phyloP scores from a whole-genome alignment of 1,140 invertebrate species.

The Antheraea pernyi region DNA sequence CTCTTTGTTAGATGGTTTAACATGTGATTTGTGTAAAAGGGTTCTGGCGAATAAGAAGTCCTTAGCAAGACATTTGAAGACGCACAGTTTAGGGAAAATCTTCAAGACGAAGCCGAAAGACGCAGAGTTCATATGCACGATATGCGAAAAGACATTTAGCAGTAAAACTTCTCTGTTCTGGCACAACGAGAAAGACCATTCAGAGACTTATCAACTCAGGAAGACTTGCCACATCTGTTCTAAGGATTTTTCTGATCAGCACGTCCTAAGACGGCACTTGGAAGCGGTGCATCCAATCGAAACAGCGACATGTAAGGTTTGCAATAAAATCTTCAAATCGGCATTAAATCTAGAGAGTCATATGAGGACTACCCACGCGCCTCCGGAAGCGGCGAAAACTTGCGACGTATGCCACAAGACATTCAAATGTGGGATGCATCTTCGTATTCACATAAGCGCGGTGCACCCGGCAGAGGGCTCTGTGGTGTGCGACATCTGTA shows the following conservation, averaged over 20 bases:
- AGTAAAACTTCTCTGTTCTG: not conserved
- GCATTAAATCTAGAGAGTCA: conserved; percentile 2
- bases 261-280: not conserved
- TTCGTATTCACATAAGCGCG: not conserved
- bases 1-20: not conserved
- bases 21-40: not conserved
- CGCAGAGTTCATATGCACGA: not conserved
- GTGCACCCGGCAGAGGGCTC: not conserved
- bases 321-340: conserved; percentile 6
- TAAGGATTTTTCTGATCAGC: not conserved
- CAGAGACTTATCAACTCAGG: not conserved
- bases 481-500: not conserved
- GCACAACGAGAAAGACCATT: not conserved
- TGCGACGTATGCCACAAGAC: conserved; percentile 1
- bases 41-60: not conserved
- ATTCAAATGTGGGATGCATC: conserved; percentile 5
- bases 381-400: conserved; percentile 2
- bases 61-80: not conserved
- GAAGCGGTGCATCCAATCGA: conserved; percentile 10
- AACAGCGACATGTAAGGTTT: conserved; percentile 4
- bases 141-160: not conserved
- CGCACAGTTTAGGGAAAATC: not conserved
- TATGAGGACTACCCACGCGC: conserved; percentile 6
- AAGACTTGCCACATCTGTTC: conserved; percentile 2
- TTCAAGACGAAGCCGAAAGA: not conserved